Evolutionary conservation across 2,888 invertebrate species (phyloP), one percentile per base, ranked within the genome.

Genomic region (Mechanitis mazaeus): DNA sequence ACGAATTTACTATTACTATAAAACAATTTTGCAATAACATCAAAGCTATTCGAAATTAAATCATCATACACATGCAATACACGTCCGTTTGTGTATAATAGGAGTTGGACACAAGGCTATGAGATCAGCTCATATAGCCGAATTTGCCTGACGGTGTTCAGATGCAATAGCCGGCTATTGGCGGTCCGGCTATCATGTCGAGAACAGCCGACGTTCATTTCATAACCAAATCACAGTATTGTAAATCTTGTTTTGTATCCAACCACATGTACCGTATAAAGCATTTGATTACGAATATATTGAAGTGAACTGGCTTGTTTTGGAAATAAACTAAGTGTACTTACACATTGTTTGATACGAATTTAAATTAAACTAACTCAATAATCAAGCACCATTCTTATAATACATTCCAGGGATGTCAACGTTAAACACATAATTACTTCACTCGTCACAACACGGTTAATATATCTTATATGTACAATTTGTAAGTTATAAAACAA

Each of bases 141-240:
- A 31, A 61, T 47, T 55, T 20, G 20, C 20, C 20, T 20, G 20
- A 54, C 63, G 58, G 38, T 50, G 55, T 56, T 54, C 35, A 59
- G 62, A 59, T 57, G 54, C 59, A 58, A 60, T 61, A 54, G 58
- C 55, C 50, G 56, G 65, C 73, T 74, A 77, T 77, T 74, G 77
- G 69, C 69, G 68, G 75, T 78, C 75, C 78, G 65, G 65, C 67
- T 72, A 75, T 77, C 73, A 70, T 65, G 63, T 64, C 66, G 68
- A 71, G 68, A 70, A 65, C 71, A 68, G 66, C 65, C 58, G 62
- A 63, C 74, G 77, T 72, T 72, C 69, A 69, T 67, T 83, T 75
- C 80, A 80, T 80, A 80, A 80, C 79, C 74, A 74, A 77, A 80
- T 81, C 74, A 74, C 54, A 35, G 53, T 45, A 56, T 55, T 63